phyloP scores from a whole-genome alignment of 2,113 vertebrate genomes.

The Pangasianodon hypophthalmus region DNA sequence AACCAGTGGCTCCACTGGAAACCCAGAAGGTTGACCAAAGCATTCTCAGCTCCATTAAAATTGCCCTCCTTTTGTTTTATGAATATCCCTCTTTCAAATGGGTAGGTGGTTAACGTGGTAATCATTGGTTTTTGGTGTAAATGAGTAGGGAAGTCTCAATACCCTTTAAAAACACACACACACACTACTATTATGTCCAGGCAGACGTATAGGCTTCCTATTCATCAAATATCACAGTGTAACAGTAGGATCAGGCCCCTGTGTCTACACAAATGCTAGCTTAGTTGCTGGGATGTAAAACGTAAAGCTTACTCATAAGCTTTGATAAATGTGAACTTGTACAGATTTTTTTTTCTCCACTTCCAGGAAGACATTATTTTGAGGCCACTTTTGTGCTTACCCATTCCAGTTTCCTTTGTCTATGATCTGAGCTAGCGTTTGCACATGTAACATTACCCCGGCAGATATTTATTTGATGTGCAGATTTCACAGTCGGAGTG shows the following conservation, averaged over 20 bases:
- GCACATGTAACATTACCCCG: slow-evolving; percentile 65
- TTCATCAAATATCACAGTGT: neutral
- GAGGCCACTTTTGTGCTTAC: slow-evolving; percentile 56
- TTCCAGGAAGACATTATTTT: slow-evolving; percentile 56
- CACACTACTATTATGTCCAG: slow-evolving; percentile 24
- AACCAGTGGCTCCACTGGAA: slow-evolving; percentile 63
- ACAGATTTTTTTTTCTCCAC: neutral
- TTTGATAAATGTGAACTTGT: slow-evolving; percentile 11
- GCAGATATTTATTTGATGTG: slow-evolving; percentile 73
- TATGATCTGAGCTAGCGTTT: slow-evolving; percentile 66
- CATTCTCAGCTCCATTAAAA: slow-evolving; percentile 50
- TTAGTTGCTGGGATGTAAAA: slow-evolving; percentile 5
- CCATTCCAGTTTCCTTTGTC: slow-evolving; percentile 63
- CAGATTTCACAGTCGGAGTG: slow-evolving; percentile 63
- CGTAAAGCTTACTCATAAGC: neutral
- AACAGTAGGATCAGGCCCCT: slow-evolving; percentile 1
- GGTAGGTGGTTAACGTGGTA: neutral
- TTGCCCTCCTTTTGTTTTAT: slow-evolving; percentile 34
- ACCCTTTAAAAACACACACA: slow-evolving; percentile 2
- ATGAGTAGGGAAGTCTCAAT: neutral
- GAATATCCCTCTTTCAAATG: slow-evolving; percentile 16
- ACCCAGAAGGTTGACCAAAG: slow-evolving; percentile 53
- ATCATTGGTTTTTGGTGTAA: slow-evolving; percentile 33
- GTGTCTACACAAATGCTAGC: neutral
- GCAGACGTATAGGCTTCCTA: neutral